A percentile compares a stretch with the other conserved stretches of the same genome.
Evolutionary conservation across 2,888 invertebrate genomes (phyloP).

Genomic region (Drosophila vallismaia): DNA sequence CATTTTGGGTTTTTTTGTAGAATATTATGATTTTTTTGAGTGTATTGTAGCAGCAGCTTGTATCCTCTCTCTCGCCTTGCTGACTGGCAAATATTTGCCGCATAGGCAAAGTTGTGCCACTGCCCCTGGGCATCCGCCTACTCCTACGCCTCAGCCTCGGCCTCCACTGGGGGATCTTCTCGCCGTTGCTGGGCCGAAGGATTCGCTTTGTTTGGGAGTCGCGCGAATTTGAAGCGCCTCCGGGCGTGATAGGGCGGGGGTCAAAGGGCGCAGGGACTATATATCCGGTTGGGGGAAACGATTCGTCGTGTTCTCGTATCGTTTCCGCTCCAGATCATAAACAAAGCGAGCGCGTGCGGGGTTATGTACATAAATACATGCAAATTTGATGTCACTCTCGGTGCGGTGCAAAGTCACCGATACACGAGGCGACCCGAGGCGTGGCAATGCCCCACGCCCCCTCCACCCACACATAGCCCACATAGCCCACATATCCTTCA

Average conservation of each 20-base stretch:
- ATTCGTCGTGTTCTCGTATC: conserved; percentile 44
- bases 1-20: too few species aligned
- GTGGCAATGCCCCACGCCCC: background rate
- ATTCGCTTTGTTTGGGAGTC: conserved; percentile 20
- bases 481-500: conserved; percentile 7
- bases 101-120: conserved; percentile 63
- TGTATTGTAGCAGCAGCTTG: conserved; percentile 13
- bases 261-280: background rate
- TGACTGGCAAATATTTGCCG: conserved; percentile 68
- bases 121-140: conserved; percentile 42
- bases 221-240: conserved; percentile 33
- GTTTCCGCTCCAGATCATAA: conserved; percentile 76
- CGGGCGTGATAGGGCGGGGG: conserved; percentile 1
- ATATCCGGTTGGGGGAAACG: background rate
- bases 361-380: conserved; percentile 37
- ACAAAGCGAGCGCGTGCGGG: conserved; percentile 60
- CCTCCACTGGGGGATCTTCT: background rate
- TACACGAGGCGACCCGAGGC: conserved; percentile 2
- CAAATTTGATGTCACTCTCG: conserved; percentile 34
- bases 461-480: background rate
- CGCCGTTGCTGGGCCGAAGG: conserved; percentile 16
- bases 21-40: background rate
- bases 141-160: background rate
- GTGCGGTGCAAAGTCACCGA: conserved; percentile 9
- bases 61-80: conserved; percentile 16